Evolutionary conservation across 2,888 invertebrate species (phyloP).

Genomic region (Drosophila kanekoi): DNA sequence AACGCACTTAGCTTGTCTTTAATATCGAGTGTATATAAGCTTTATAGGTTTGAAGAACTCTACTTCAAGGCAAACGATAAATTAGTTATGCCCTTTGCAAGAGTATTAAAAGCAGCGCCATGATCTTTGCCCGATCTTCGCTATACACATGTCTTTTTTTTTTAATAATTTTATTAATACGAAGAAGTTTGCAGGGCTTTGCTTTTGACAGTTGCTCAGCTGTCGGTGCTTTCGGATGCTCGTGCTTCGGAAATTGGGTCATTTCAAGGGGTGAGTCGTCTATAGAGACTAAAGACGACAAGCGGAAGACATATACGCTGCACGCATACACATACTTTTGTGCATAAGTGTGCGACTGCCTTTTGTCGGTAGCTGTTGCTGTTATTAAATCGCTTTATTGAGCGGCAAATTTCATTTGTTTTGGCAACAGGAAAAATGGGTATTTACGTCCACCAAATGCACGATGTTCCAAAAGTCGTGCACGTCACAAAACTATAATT

Average conservation of each 20-base stretch:
- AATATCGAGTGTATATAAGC: too few relatives aligned
- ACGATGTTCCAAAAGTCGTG: slow-evolving; percentile 61
- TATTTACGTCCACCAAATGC: slow-evolving; percentile 42
- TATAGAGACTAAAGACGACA: slow-evolving; percentile 24
- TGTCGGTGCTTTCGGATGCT: slow-evolving; percentile 41
- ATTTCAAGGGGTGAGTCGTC: slow-evolving; percentile 45
- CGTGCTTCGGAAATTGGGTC: slow-evolving; percentile 52
- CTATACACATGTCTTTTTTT: slow-evolving; percentile 18
- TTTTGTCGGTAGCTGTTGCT: slow-evolving; percentile 27
- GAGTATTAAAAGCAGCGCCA: background rate
- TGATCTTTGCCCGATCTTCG: slow-evolving; percentile 23
- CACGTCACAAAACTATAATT: slow-evolving; percentile 58
- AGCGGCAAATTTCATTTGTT: slow-evolving; percentile 70
- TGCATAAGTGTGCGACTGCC: slow-evolving; percentile 19
- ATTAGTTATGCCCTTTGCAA: background rate
- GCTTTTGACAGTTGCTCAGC: slow-evolving; percentile 50
- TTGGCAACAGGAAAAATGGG: slow-evolving; percentile 54
- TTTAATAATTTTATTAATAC: slow-evolving; percentile 18
- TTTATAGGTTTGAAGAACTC: too few relatives aligned
- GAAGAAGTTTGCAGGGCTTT: slow-evolving; percentile 22
- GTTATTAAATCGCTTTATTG: slow-evolving; percentile 75
- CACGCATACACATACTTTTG: slow-evolving; percentile 23
- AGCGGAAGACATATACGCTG: slow-evolving; percentile 52
- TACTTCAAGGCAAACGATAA: background rate
- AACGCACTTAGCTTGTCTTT: too few relatives aligned